Base-by-base conservation (phyloP, 2,797 vertebrate species). In the Simalia tracyae region DNA sequence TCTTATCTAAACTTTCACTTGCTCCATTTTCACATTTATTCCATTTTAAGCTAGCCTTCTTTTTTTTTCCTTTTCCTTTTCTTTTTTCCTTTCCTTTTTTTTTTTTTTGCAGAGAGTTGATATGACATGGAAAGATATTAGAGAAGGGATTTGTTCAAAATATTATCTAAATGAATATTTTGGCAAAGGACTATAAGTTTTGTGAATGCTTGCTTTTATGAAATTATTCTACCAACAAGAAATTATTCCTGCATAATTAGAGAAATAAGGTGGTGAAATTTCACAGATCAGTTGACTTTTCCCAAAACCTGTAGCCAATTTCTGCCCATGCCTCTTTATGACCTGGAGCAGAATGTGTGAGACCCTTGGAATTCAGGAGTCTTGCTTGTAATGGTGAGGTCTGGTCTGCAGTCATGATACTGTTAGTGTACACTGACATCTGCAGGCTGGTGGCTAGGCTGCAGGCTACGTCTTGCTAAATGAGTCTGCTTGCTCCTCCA, bases 341-440 rank as follows among this genome's bases (percentile, higher is more conserved):
- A 42, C 28, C 61, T 2, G 2, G 19, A 66, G 7, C 5, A 3
- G 61, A 64, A 86, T 42, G 26, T 26, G 2, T 26, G 26, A 31
- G 54, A 26, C 10, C 50, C 54, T 68, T 50, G 2, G 17, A n/a
- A 12, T 64, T 89, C 46, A 89, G 24, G 54, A 89, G 66, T 9
- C n/a, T 22, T 87, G 22, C 28, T 36, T 24, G 86, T 46, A 81
- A 46, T 81, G 42, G 9, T 42, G 22, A 64, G n/a, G n/a, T 66
- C 11, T 66, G 60, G 72, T 22, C 54, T 15, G 50, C 46, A 54
- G 14, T 36, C 46, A 66, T n/a, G 26, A 46, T 84, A 76, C 89
- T 61, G n/a, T 90, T 90, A 85, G 89, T 90, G 11, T 1, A n/a
- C 11, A 85, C 81, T 84, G 89, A 63, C 89, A 89, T 60, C 89